Base-by-base conservation (phyloP, 1,140 invertebrate species). In the Hermetia illucens region DNA sequence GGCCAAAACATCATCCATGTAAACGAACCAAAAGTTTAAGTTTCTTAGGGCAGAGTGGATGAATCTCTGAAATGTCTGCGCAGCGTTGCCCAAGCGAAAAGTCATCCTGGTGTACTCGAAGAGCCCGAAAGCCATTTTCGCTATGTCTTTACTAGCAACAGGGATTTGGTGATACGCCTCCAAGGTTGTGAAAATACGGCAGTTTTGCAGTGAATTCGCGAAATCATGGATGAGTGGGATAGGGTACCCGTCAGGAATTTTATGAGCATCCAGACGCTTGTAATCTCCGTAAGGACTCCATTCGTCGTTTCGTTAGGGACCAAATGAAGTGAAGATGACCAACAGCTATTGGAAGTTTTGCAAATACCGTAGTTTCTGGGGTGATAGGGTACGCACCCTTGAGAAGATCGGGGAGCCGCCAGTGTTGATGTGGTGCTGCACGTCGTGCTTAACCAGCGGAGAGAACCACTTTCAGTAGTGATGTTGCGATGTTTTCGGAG, bases 1-100 rank as follows among this genome's bases (percentile, higher is more conserved):
- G 2, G 70, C 44, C 2, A 70, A 44, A n/a, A 73, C 56, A 42
- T 71, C 70, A 44, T 72, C 71, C 0, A 73, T 18, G 41, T 68
- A 73, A 2, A 58, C 44, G 31, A 56, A 50, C 16, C 17, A 19
- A 27, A 51, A 54, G 34, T 54, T 46, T 8, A 56, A 43, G 10
- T 27, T 51, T 20, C 35, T 22, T n/a, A 47, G 10, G 13, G 42
- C 17, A 36, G 29, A 15, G 17, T 52, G 20, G 2, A 44, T 39
- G 24, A 44, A 41, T 13, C 42, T 2, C 34, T 46, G 42, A 21
- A 46, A 40, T 1, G 44, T 47, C 37, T 53, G 42, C 3, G 37
- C 52, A n/a, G 47, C 45, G 33, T 56, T 53, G 6, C 44, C 32
- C 6, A 58, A 29, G 6, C 48, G 48, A 27, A 54, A 54, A 3